These are phyloP conservation scores for Buphagus erythrorhynchus DNA, from an alignment of 2,797 vertebrate species.

Conservation along the genomic window DNA sequence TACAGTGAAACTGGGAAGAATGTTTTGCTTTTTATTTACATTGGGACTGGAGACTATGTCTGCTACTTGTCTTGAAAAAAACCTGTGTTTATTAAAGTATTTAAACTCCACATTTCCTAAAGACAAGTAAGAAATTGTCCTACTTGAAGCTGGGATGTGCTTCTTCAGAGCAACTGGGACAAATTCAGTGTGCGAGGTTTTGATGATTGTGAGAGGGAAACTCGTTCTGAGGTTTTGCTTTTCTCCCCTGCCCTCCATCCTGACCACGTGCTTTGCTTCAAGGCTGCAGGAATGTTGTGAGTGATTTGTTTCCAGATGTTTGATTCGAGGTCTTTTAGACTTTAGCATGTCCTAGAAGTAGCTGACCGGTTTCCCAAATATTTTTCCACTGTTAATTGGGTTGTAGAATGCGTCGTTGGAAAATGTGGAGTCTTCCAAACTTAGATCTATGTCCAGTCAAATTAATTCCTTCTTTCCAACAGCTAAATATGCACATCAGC, in stretches of 20 bases:
- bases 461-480: background rate
- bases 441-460: background rate
- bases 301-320: background rate
- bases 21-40: background rate
- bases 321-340: background rate
- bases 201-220: background rate
- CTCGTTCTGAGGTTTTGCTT: background rate
- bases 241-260: background rate
- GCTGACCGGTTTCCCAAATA: background rate
- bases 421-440: background rate
- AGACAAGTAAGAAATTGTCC: background rate
- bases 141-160: background rate
- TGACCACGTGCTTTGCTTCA: background rate
- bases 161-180: background rate
- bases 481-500: background rate
- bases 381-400: background rate
- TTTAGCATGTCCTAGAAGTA: background rate
- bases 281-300: background rate
- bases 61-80: background rate
- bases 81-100: background rate
- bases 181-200: background rate
- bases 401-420: background rate
- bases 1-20: background rate
- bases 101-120: background rate
- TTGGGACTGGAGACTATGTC: background rate